Evolutionary conservation across 2,113 vertebrate genomes (phyloP), one percentile per base, ranked within the genome.

Genomic region (Myiagra hebetior): DNA sequence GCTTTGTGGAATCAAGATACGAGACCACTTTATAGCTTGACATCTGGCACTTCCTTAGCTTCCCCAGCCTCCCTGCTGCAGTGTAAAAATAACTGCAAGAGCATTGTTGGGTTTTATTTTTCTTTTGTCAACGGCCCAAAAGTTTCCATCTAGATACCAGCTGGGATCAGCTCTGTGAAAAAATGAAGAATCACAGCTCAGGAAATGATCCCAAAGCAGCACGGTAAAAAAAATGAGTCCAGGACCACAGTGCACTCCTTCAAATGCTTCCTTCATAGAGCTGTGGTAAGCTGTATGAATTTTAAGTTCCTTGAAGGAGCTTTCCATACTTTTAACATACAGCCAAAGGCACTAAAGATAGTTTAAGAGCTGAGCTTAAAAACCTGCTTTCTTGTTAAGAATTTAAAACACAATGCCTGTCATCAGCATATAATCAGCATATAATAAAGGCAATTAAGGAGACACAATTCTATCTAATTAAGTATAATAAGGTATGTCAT

Each of bases 401-500:
- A 55, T 80, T 97, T 84, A 68, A 93, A 79, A 52, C 24, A 84
- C 53, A 87, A 73, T 87, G 47, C 72, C 33, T 93, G 55, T n/a
- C 60, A 30, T 72, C 47, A 75, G 39, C 87, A 78, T 44, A 56
- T 46, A 82, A 94, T 72, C 41, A 37, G 46, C 37, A 60, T 46
- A 81, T 46, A 92, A 86, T 88, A 80, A 90, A 75, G 37, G 42
- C 59, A 94, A 77, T 84, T 76, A 90, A 62, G 56, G 35, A 97
- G 56, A 75, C 2, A 13, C 14, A 60, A 41, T 49, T 88, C 70
- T 84, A 37, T 67, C 65, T 92, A 78, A 81, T 87, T 88, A 89
- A 87, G 14, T 75, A 44, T 62, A 82, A 68, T 57, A 90, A 89
- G 31, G 27, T 46, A 56, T 50, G 60, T 57, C 60, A 86, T 92